A percentile compares a stretch with the other conserved stretches of the same genome.
Evolutionary conservation across 2,888 invertebrate genomes (phyloP).

Genomic region (Oscheius sp.): DNA sequence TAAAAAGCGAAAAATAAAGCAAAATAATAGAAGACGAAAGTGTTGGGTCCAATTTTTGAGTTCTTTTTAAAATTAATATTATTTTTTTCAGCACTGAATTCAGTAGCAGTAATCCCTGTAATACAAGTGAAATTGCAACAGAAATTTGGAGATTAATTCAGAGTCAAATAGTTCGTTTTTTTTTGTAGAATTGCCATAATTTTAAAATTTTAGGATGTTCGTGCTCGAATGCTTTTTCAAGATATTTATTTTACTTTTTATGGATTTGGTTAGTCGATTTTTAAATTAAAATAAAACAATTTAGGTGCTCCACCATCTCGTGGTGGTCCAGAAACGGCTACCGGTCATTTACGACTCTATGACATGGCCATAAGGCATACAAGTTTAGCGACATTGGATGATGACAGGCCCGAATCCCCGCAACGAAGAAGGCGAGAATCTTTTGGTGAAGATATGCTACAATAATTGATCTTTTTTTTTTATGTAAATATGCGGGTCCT

Average conservation of each 20-base stretch:
- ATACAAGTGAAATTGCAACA: constrained; percentile 44
- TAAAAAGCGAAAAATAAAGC: too few relatives aligned
- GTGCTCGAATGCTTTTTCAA: constrained; percentile 41
- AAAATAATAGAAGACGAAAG: too few relatives aligned
- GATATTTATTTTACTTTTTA: constrained; percentile 55
- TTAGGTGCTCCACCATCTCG: constrained; percentile 44
- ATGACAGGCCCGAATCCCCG: constrained; percentile 36
- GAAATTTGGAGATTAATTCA: constrained; percentile 43
- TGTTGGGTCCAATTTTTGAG: too few relatives aligned
- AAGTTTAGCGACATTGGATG: constrained; percentile 36
- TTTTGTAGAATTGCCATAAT: neutral
- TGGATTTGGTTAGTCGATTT: constrained; percentile 37
- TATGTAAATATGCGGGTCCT: neutral
- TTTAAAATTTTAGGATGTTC: constrained; percentile 31
- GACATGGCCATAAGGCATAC: constrained; percentile 35
- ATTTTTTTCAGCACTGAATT: constrained; percentile 43
- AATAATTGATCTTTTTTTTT: constrained; percentile 6
- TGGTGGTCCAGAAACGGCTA: constrained; percentile 46
- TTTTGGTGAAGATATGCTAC: constrained; percentile 33
- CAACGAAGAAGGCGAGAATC: constrained; percentile 23
- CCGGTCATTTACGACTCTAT: constrained; percentile 47
- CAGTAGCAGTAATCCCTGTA: constrained; percentile 40
- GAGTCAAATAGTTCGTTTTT: neutral
- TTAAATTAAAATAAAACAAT: neutral
- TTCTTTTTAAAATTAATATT: neutral